A percentile compares a stretch with the other conserved stretches of the same genome.
phyloP scores from a whole-genome alignment of 2,113 vertebrate species.

The Athene noctua region DNA sequence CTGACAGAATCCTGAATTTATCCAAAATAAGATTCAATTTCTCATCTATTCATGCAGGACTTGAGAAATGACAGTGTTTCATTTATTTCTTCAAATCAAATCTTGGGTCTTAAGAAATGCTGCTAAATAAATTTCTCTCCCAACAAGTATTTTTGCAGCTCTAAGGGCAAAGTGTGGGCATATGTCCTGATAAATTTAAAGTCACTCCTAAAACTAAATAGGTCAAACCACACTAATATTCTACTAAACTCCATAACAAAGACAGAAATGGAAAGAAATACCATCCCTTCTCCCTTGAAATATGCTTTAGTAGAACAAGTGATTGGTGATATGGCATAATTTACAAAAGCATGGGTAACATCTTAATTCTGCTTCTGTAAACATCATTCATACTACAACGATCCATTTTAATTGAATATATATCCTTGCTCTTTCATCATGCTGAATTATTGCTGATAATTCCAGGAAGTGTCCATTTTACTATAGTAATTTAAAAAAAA shows the following conservation, averaged over 20 bases:
- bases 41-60: background rate
- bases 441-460: background rate
- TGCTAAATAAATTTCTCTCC: background rate
- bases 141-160: background rate
- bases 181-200: background rate
- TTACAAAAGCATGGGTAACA: background rate
- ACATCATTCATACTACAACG: background rate
- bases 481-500: background rate
- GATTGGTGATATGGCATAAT: background rate
- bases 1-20: background rate
- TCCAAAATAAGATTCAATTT: background rate
- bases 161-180: background rate
- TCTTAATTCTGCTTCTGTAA: background rate
- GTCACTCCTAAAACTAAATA: background rate
- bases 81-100: background rate
- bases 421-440: background rate
- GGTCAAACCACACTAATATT: background rate
- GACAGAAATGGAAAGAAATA: background rate
- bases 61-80: background rate
- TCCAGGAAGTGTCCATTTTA: background rate
- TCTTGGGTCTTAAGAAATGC: background rate
- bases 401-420: background rate
- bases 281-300: background rate
- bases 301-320: background rate
- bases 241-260: background rate